Evolutionary conservation across 2,888 invertebrate genomes (phyloP).

Genomic region (Drosophila birchii): DNA sequence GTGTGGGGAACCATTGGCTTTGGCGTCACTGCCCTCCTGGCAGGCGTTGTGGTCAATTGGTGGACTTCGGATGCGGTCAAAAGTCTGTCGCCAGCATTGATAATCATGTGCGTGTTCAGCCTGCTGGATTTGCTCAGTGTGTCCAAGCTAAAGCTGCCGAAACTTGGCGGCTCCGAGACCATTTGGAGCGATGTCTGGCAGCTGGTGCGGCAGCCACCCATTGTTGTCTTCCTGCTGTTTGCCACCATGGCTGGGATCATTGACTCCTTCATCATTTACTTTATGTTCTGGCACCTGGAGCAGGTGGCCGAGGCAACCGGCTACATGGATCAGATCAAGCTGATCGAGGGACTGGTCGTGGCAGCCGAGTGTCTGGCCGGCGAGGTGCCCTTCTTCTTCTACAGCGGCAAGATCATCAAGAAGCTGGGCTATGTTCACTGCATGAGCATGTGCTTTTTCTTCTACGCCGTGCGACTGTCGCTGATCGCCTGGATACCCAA

Average conservation of each 20-base stretch:
- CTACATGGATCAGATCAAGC: slow-evolving; percentile 88
- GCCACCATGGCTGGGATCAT: slow-evolving; percentile 91
- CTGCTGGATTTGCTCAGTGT: slow-evolving; percentile 89
- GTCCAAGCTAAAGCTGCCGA: slow-evolving; percentile 87
- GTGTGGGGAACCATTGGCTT: slow-evolving; percentile 94
- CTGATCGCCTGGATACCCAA: slow-evolving; percentile 91
- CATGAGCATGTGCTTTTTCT: slow-evolving; percentile 91
- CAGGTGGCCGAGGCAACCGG: slow-evolving; percentile 89
- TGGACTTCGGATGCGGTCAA: slow-evolving; percentile 87
- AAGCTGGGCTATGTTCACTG: slow-evolving; percentile 91
- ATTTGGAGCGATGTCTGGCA: slow-evolving; percentile 88
- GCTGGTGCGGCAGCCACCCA: slow-evolving; percentile 88
- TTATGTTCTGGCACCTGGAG: slow-evolving; percentile 93
- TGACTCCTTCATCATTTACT: slow-evolving; percentile 92
- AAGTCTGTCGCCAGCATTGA: slow-evolving; percentile 89
- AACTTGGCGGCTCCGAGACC: slow-evolving; percentile 88
- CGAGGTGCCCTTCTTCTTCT: slow-evolving; percentile 91
- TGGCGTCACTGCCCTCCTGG: slow-evolving; percentile 89
- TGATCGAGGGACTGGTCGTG: slow-evolving; percentile 91
- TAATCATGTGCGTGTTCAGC: slow-evolving; percentile 88
- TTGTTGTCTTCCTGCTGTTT: slow-evolving; percentile 89
- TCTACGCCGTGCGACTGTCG: slow-evolving; percentile 90
- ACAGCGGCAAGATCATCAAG: slow-evolving; percentile 91
- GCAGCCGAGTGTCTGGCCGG: slow-evolving; percentile 92
- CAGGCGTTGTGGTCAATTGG: slow-evolving; percentile 89